Conservation (phyloP, 2,113 vertebrate genomes). For the Lophochroa leadbeateri region DNA sequence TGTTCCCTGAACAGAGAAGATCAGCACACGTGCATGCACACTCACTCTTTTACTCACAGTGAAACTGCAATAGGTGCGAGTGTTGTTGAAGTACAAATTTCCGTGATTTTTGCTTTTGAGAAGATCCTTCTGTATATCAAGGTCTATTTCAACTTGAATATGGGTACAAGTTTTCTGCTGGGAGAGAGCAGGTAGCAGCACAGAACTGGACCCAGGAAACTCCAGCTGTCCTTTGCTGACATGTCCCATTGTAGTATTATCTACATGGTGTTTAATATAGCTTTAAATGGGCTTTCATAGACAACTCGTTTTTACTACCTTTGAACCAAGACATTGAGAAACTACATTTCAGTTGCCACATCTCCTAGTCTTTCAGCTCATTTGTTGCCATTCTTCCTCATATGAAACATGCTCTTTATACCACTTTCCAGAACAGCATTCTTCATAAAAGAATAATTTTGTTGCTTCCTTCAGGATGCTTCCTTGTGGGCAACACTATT, state of each 20-base stretch:
- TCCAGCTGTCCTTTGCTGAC: neutral
- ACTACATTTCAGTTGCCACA: neutral
- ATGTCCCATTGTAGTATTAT: too few species aligned
- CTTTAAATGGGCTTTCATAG: neutral
- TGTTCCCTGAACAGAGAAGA: neutral
- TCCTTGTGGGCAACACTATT: neutral
- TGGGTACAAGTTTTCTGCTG: neutral
- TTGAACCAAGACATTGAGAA: neutral
- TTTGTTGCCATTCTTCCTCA: neutral
- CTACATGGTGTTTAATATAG: neutral
- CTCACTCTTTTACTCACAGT: neutral
- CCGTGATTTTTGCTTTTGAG: neutral
- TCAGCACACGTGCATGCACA: rapidly evolving
- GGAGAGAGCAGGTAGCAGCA: neutral
- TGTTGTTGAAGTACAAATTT: neutral
- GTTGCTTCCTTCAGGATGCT: neutral
- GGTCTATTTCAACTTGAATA: neutral
- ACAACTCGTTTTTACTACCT: neutral
- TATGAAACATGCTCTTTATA: neutral
- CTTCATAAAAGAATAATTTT: neutral
- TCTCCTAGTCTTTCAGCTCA: neutral
- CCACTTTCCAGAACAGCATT: neutral
- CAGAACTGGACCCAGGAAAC: neutral
- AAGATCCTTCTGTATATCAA: neutral
- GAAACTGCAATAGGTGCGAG: neutral